Base-by-base conservation (phyloP, 2,888 invertebrate species). In the Empis stercorea region DNA sequence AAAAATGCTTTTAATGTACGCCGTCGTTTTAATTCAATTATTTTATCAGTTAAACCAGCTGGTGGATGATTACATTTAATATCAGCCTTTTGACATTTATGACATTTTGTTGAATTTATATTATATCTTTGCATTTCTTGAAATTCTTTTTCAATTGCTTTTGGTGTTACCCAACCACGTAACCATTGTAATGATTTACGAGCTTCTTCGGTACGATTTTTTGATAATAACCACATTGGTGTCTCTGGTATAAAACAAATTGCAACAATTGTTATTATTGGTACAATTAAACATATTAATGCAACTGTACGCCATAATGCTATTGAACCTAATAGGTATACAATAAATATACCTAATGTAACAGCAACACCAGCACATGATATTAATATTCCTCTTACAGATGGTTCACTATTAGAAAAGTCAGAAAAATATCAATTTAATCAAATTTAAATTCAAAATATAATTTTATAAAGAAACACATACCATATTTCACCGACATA, bases 401-500 rank as follows among this genome's bases (percentile, higher is more conserved):
- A 61, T 1, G 76, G 73, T 52, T 77, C 74, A 54, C 76, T 75
- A 66, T 36, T 14, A 14, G 3, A 20, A 9, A 27, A 27, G 23
- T 20, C 4, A 20, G 5, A 20, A 20, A 3, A 20, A 20, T n/a
- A n/a, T n/a, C n/a, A n/a, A n/a, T n/a, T 20, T 20, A 27, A 9
- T 6, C 23, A 9, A 27, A 27, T 27, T 27, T 7, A 27, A 6
- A 4, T n/a, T 13, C 13, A n/a, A n/a, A 32, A 37, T 5, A 16
- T 34, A 34, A 13, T 9, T 7, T 7, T 27, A 20, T 32, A 32
- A 16, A 43, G 23, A 34, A 11, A 17, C 30, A 46, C 47, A 56
- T 54, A 74, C 74, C 73, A 72, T 34, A 77, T 68, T 68, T 77
- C 77, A 2, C 77, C 77, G n/a, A 77, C 71, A 50, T 78, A 78